phyloP scores from a whole-genome alignment of 1,140 invertebrate genomes.

The Dreissena polymorpha region DNA sequence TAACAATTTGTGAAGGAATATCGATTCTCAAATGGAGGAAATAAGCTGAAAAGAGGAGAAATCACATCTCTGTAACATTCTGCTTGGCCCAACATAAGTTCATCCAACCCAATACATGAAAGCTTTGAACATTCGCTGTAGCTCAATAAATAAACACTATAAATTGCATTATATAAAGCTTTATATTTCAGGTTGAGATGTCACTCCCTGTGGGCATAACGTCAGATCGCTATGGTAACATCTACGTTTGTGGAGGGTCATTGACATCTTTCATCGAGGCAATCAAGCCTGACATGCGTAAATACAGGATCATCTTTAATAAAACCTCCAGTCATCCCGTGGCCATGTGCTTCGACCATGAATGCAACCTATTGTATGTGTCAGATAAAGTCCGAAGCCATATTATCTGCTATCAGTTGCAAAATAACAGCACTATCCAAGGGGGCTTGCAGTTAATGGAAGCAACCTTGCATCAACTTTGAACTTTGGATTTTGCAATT shows the following conservation, averaged over 20 bases:
- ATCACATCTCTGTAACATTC: too few relatives aligned
- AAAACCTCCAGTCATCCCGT: constrained; percentile 41
- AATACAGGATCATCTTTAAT: constrained; percentile 40
- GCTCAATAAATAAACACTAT: too few relatives aligned
- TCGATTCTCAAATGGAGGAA: too few relatives aligned
- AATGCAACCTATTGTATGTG: constrained; percentile 27
- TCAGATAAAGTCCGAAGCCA: constrained; percentile 32
- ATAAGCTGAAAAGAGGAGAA: too few relatives aligned
- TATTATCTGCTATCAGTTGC: constrained; percentile 31
- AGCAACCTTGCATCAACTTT: too few relatives aligned
- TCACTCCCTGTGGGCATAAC: constrained; percentile 31
- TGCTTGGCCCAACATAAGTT: too few relatives aligned
- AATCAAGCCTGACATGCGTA: constrained; percentile 36
- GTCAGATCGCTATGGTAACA: constrained; percentile 25
- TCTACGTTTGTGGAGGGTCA: constrained; percentile 41
- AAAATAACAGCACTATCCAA: constrained; percentile 35
- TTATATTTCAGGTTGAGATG: constrained; percentile 25
- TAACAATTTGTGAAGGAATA: too few relatives aligned
- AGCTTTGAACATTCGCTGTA: too few relatives aligned
- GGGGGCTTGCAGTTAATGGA: constrained; percentile 6
- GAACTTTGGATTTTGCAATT: too few relatives aligned
- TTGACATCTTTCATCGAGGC: constrained; percentile 46
- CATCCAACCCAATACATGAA: too few relatives aligned
- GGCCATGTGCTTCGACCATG: constrained; percentile 27
- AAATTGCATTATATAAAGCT: too few relatives aligned